phyloP scores from a whole-genome alignment of 2,113 vertebrate species.

The Heloderma charlesbogerti region DNA sequence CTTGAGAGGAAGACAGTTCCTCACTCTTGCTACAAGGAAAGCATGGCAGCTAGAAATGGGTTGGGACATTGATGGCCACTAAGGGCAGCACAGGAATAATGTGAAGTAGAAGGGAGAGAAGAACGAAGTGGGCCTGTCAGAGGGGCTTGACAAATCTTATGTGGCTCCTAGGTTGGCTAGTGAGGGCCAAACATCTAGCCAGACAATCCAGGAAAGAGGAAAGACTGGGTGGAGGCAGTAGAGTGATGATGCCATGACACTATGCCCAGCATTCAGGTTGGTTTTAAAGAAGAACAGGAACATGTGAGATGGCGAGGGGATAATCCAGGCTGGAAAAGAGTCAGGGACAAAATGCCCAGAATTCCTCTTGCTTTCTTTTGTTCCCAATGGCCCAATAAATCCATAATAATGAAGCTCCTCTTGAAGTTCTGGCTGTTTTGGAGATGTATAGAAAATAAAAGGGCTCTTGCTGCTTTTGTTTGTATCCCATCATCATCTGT shows the following conservation, averaged over 20 bases:
- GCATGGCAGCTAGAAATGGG: not conserved
- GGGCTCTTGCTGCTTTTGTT: not conserved
- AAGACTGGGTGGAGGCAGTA: not conserved
- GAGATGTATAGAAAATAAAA: not conserved
- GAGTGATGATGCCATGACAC: not conserved
- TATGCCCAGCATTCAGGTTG: not conserved
- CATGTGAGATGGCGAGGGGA: not conserved
- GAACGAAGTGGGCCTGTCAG: no score
- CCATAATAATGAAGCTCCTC: not conserved
- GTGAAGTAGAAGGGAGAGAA: no score
- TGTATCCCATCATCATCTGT: not conserved
- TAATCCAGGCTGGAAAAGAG: not conserved
- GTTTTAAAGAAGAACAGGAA: not conserved
- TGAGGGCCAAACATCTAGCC: not conserved
- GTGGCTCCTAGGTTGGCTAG: no score
- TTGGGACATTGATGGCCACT: not conserved
- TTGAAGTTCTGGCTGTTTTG: not conserved
- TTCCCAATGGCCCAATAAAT: not conserved
- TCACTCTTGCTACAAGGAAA: not conserved
- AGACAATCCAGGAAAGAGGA: not conserved
- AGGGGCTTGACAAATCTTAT: not conserved
- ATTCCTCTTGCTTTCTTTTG: not conserved
- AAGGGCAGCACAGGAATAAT: no score
- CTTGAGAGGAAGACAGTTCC: no score
- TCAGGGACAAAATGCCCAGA: not conserved